Conservation (phyloP, 2,113 vertebrate species). For the Oreochromis niloticus region DNA sequence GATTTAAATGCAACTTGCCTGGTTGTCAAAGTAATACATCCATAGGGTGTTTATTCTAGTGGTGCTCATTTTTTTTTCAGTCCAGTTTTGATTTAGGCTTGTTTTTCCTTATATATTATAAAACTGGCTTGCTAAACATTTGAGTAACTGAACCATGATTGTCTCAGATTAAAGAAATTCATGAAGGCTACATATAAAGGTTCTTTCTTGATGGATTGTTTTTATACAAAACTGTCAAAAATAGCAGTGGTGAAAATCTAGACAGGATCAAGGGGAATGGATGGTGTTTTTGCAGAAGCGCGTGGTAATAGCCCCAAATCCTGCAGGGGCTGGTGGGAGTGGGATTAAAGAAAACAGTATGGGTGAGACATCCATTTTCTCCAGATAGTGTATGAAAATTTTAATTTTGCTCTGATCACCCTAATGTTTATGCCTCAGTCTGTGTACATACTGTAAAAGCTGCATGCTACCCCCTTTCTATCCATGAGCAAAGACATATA, state of each 20-base stretch:
- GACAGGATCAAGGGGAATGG: background rate
- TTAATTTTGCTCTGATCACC: background rate
- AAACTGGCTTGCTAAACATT: background rate
- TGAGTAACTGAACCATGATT: background rate
- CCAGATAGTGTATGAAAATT: background rate
- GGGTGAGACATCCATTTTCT: background rate
- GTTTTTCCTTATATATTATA: background rate
- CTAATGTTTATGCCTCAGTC: background rate
- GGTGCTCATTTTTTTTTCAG: background rate
- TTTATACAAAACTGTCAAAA: background rate
- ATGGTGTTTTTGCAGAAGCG: background rate
- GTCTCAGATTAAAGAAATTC: background rate
- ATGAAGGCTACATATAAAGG: background rate
- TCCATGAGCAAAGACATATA: background rate
- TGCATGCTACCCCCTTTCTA: background rate
- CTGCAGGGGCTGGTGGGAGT: constrained; percentile 4
- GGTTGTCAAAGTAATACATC: background rate
- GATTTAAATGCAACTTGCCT: background rate
- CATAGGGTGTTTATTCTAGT: background rate
- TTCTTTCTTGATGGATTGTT: background rate
- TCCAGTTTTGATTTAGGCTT: background rate
- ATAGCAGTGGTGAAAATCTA: background rate
- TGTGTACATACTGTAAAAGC: background rate
- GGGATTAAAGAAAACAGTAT: constrained; percentile 10
- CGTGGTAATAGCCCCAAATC: background rate